phyloP scores from a whole-genome alignment of 2,797 vertebrate species.

The Oreochromis mossambicus region DNA sequence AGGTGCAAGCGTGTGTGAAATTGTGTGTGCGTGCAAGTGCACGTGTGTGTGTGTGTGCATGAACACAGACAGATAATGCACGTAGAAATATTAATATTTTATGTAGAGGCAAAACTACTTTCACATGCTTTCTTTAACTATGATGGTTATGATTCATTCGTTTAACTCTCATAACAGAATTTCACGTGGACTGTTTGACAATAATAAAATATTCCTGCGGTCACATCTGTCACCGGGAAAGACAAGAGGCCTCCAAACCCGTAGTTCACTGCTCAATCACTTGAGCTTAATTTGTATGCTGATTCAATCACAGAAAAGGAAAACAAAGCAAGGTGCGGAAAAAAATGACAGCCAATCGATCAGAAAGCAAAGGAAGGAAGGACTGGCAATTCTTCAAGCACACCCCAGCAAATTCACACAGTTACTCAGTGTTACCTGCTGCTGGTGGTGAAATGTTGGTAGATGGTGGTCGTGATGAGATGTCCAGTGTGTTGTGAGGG shows the following conservation, averaged over 20 bases:
- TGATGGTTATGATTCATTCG: background rate
- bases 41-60: background rate
- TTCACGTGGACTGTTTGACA: background rate
- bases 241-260: constrained; percentile 33
- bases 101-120: background rate
- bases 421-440: constrained; percentile 18
- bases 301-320: constrained; percentile 41
- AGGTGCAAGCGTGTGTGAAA: background rate
- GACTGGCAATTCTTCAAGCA: constrained; percentile 21
- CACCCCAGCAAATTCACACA: background rate
- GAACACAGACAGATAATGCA: constrained; percentile 18
- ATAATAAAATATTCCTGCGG: constrained; percentile 9
- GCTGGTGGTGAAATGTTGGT: background rate
- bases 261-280: constrained; percentile 44
- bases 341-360: constrained; percentile 44
- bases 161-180: background rate
- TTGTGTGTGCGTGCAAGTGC: background rate
- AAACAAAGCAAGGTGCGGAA: constrained; percentile 51
- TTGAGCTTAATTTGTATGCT: constrained; percentile 49
- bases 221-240: constrained; percentile 36
- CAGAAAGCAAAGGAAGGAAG: constrained; percentile 17
- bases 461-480: background rate
- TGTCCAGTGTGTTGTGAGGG: background rate
- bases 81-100: constrained; percentile 8
- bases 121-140: background rate